Evolutionary conservation across 1,140 invertebrate genomes (phyloP), one percentile per base, ranked within the genome.

Genomic region (Chironomus striatipennis): DNA sequence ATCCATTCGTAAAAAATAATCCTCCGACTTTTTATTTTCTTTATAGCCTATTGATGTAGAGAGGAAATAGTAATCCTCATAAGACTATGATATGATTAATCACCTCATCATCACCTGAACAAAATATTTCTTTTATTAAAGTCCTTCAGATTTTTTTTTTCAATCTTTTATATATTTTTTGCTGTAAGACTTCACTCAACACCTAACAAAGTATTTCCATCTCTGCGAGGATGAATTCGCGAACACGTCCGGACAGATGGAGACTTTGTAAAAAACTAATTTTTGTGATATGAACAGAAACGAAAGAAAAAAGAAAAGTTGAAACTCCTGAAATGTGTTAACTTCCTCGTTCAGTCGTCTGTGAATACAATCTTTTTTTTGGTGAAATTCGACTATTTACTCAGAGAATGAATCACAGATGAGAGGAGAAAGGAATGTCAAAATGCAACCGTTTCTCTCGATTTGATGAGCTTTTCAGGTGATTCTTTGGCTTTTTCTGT

Each of bases 331-430:
- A 57, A 12, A n/a, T 57, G 24, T 34, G 24, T 57, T n/a, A 12
- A n/a, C 47, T 57, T 57, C 47, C 47, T 57, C 47, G 47, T 57
- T 57, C 47, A 57, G 47, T 57, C 47, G n/a, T 57, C 47, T 57
- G 47, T 12, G 12, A 5, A 10, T 57, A n/a, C 47, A n/a, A 5
- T 0, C 47, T 1, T 57, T 57, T 57, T 57, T 57, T 15, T 57
- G 47, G 47, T 57, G 47, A 57, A 57, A n/a, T n/a, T 57, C 8
- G 47, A 34, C 47, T n/a, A 57, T n/a, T 12, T 15, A 15, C 47
- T 12, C 8, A n/a, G 47, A 57, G 47, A 57, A 57, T 12, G n/a
- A 57, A 15, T 5, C 12, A 57, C 4, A 57, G 12, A n/a, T 57
- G 47, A 57, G 47, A 57, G 47, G 15, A 57, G 12, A 15, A 57